phyloP scores from a whole-genome alignment of 2,888 invertebrate genomes.

The Auanema freiburgensis region DNA sequence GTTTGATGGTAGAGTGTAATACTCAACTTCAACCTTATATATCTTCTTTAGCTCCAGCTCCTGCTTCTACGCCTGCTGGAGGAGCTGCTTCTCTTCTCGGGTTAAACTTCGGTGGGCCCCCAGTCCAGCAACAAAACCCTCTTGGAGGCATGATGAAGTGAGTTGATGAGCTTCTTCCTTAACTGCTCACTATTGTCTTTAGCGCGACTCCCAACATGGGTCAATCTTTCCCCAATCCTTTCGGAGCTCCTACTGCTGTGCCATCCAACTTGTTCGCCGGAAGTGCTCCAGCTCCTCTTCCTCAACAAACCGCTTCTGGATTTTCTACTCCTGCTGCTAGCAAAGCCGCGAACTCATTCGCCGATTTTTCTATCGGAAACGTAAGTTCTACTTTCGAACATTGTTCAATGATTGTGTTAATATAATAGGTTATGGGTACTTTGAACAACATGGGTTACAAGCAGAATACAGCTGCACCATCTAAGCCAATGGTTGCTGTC shows the following conservation, averaged over 20 bases:
- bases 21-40: not conserved
- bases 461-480: too few species aligned
- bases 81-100: constrained; percentile 5
- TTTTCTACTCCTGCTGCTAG: constrained; percentile 26
- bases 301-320: constrained; percentile 7
- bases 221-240: constrained; percentile 15
- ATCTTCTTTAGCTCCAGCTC: constrained; percentile 4
- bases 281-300: not conserved
- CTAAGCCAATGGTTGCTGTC: too few species aligned
- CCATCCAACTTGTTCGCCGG: not conserved
- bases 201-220: not conserved
- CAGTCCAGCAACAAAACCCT: not conserved
- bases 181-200: not conserved
- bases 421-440: constrained; percentile 15
- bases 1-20: constrained; percentile 2
- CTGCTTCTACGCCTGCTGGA: constrained; percentile 9
- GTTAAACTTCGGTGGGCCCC: constrained; percentile 16
- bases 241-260: constrained; percentile 7
- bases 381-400: constrained; percentile 11
- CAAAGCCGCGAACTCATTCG: constrained; percentile 36
- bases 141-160: constrained; percentile 1
- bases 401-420: not conserved
- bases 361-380: constrained; percentile 40
- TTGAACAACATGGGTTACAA: constrained; percentile 7
- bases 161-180: not conserved